phyloP scores from a whole-genome alignment of 2,797 vertebrate genomes.

The Gallinago stenura region DNA sequence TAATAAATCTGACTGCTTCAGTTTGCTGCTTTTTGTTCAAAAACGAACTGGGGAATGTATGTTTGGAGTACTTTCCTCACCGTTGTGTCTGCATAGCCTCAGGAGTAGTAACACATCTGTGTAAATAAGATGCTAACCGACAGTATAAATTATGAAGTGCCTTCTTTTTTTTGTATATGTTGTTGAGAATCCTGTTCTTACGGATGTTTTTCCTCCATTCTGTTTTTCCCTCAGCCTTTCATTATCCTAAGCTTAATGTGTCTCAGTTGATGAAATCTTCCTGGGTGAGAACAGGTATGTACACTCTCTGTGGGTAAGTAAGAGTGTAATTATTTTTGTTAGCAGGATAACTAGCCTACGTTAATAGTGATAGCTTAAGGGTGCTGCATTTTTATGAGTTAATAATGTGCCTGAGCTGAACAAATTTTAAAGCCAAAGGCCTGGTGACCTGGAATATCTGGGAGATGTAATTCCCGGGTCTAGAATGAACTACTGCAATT shows the following conservation, averaged over 20 bases:
- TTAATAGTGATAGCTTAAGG: neutral
- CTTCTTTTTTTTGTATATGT: constrained; percentile 1
- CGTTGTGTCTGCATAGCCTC: neutral
- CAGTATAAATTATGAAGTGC: constrained; percentile 47
- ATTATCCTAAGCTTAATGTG: constrained; percentile 93
- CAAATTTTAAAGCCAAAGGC: neutral
- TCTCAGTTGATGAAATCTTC: constrained; percentile 91
- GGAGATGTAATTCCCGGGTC: neutral
- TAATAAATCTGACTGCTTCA: constrained; percentile 35
- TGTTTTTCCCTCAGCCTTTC: constrained; percentile 80
- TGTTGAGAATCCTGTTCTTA: constrained; percentile 18
- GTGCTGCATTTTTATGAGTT: constrained; percentile 8
- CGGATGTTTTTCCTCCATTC: neutral
- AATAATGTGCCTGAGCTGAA: neutral
- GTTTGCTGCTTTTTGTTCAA: neutral
- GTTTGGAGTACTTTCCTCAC: neutral
- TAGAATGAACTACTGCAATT: neutral
- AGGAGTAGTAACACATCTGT: constrained; percentile 11
- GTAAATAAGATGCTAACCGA: constrained; percentile 49
- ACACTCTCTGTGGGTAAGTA: neutral
- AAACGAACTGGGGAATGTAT: neutral
- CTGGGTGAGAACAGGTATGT: constrained; percentile 94
- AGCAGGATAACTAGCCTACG: neutral
- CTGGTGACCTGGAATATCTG: constrained; percentile 8
- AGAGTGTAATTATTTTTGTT: constrained; percentile 10